Base-by-base conservation (phyloP, 2,797 vertebrate species). In the Bradypodion pumilum region DNA sequence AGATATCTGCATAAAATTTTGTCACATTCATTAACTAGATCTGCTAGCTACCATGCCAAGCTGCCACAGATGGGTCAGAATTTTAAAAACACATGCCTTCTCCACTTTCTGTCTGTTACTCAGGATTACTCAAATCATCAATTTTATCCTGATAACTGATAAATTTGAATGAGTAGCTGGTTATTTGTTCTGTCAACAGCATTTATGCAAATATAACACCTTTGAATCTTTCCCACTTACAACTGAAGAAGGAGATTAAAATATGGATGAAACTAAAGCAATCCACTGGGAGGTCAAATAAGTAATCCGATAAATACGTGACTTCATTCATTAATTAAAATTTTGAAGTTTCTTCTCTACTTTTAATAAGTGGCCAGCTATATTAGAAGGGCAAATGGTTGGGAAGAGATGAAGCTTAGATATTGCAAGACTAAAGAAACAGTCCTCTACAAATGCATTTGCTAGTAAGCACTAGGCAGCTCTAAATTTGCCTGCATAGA, bases 201-300 rank as follows among this genome's bases (percentile, higher is more conserved):
- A 83, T 44, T 59, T 79, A 73, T 0, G 0, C 13, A 83, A 85
- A 40, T 72, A 75, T 79, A 89, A 1, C 23, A 1, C 12, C 84
- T 59, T 56, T 9, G 79, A 78, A 62, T 35, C 2, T 2, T 87
- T 69, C 25, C 27, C 83, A 5, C 25, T 44, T 77, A 5, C 5
- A 75, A 62, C 23, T 80, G 21, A 81, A 74, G 66, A 52, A 66
- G 7, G 19, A 70, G 87, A 70, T 4, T 84, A 13, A 77, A 21
- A n/a, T 32, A 16, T 52, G 75, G 1, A 56, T 80, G 27, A 87
- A 3, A 80, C 23, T 74, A 85, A 84, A 89, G 74, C 25, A 76
- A 56, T 46, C 68, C n/a, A 37, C 8, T 70, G 27, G 52, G 27
- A 1, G 27, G 3, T 0, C 19, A 44, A 78, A 1, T 52, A 74